Conservation (phyloP, 1,140 invertebrate genomes). For the Diabrotica virgifera region DNA sequence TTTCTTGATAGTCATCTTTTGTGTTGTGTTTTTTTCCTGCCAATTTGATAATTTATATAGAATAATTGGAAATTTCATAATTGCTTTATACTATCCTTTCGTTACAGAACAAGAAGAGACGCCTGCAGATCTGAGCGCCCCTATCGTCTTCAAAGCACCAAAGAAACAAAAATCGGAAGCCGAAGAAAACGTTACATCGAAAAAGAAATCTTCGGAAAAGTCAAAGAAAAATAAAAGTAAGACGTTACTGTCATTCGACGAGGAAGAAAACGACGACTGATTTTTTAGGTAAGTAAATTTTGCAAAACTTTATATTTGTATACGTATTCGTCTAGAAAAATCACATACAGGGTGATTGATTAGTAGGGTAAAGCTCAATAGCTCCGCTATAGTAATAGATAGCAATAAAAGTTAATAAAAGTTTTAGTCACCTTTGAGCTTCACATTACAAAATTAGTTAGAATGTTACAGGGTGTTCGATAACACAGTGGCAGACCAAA, state of each 20-base stretch:
- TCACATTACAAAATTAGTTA: too few species aligned
- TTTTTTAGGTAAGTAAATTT: neutral
- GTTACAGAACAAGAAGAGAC: slow-evolving; percentile 51
- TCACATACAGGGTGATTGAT: too few species aligned
- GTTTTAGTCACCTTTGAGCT: too few species aligned
- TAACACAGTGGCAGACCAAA: too few species aligned
- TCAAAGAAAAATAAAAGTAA: slow-evolving; percentile 48
- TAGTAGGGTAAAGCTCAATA: too few species aligned
- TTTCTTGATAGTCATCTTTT: neutral
- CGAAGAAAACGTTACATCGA: slow-evolving; percentile 21
- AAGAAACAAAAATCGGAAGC: slow-evolving; percentile 39
- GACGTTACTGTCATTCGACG: slow-evolving; percentile 53
- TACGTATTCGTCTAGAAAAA: too few species aligned
- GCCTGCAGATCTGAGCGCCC: slow-evolving; percentile 55
- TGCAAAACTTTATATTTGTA: neutral
- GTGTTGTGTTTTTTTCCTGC: slow-evolving; percentile 1
- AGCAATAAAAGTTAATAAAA: too few species aligned
- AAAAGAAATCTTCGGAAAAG: slow-evolving; percentile 38
- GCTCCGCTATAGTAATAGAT: too few species aligned
- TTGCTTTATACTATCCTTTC: neutral
- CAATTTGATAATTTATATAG: too few species aligned
- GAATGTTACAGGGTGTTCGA: too few species aligned
- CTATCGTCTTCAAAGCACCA: slow-evolving; percentile 54
- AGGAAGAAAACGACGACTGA: slow-evolving; percentile 51
- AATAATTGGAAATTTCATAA: too few species aligned